Evolutionary conservation across 2,888 invertebrate genomes (phyloP).

Genomic region (Podabrus alpinus): DNA sequence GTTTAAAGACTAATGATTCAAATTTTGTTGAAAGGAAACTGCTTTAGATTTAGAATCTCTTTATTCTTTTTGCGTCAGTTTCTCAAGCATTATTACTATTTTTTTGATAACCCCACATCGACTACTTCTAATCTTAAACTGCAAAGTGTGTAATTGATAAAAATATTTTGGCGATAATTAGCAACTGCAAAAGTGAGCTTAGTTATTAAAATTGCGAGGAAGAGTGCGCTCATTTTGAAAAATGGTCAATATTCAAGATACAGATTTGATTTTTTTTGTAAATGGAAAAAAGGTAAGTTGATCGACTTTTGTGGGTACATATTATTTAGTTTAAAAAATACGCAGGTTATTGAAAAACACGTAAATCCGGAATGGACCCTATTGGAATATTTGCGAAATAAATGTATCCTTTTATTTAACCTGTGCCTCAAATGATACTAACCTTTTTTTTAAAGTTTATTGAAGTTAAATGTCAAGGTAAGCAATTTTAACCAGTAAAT

Average conservation of each 20-base stretch:
- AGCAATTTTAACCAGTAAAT: neutral
- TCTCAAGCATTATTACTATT: neutral
- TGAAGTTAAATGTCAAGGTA: neutral
- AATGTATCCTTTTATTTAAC: slow-evolving; percentile 61
- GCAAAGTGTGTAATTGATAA: neutral
- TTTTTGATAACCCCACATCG: neutral
- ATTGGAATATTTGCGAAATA: slow-evolving; percentile 78
- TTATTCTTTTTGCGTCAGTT: neutral
- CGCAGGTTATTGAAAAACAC: slow-evolving; percentile 70
- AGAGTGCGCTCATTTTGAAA: neutral
- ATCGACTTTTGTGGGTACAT: neutral
- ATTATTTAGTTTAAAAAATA: neutral
- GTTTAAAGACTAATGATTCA: too few species aligned
- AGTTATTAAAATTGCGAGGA: neutral
- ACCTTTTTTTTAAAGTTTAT: neutral
- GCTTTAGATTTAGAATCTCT: neutral
- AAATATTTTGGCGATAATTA: neutral
- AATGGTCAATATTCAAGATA: neutral
- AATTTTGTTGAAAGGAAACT: neutral
- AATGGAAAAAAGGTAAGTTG: slow-evolving; percentile 61
- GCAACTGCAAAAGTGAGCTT: neutral
- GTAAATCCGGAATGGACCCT: slow-evolving; percentile 86
- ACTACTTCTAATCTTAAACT: neutral
- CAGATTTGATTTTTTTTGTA: slow-evolving; percentile 46
- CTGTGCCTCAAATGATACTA: too few species aligned